A percentile compares a stretch with the other conserved stretches of the same genome.
Conservation (phyloP, 1,140 invertebrate genomes). For the Aricia agestis region DNA sequence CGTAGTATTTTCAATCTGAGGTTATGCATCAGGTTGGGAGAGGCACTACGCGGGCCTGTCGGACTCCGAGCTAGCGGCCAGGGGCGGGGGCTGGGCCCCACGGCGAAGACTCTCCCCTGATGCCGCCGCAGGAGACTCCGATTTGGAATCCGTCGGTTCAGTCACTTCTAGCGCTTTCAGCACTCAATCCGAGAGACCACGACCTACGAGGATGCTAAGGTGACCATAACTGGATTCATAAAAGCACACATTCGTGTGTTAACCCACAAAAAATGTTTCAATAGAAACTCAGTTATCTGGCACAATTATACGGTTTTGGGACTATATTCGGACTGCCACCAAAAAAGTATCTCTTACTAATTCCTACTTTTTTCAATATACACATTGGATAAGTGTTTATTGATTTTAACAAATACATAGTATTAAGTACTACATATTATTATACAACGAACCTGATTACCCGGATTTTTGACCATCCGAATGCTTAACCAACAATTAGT, state of each 20-base stretch:
- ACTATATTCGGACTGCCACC: too few relatives aligned
- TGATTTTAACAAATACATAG: too few relatives aligned
- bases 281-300: too few relatives aligned
- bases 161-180: constrained; percentile 94
- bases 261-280: too few relatives aligned
- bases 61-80: constrained; percentile 86
- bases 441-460: too few relatives aligned
- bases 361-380: too few relatives aligned
- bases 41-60: constrained; percentile 87
- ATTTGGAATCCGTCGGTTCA: constrained; percentile 91
- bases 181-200: constrained; percentile 91
- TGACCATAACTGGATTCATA: constrained; percentile 26
- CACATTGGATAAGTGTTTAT: too few relatives aligned
- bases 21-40: constrained; percentile 80
- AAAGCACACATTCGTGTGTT: neutral
- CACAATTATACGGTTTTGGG: too few relatives aligned
- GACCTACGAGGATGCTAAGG: constrained; percentile 79
- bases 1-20: neutral
- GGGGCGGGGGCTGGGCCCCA: constrained; percentile 64
- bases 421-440: too few relatives aligned
- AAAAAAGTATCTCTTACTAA: too few relatives aligned
- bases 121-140: constrained; percentile 87
- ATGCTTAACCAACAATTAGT: too few relatives aligned
- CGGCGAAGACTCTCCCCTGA: constrained; percentile 79
- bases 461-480: too few relatives aligned